Base-by-base conservation (phyloP, 2,113 vertebrate genomes). In the Agapornis roseicollis region DNA sequence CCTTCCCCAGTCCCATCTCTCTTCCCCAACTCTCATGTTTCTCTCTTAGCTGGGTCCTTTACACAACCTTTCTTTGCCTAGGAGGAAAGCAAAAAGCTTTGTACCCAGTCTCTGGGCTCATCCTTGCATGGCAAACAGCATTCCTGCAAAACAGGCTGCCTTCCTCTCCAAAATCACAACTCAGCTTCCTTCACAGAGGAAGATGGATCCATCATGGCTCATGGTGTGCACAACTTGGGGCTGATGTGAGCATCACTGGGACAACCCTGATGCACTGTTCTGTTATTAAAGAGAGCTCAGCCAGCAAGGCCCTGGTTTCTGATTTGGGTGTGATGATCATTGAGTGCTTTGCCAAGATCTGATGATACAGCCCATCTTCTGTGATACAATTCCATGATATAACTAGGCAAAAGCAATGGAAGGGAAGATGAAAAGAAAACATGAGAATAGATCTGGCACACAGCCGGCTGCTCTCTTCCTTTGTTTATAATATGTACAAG, bases 181-280 rank as follows among this genome's bases (percentile, higher is more conserved):
- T 68, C 64, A 39, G 0, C 16, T 42, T 74, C n/a, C 39, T 90
- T 50, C 64, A 14, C 7, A 3, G 41, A 4, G 47, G 35, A 82
- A 10, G 16, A 29, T 35, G 17, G 22, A 35, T 58, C 60, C 2
- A 1, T 37, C 63, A 37, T 1, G 0, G 16, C 22, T 66, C 11
- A 0, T 1, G 0, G 49, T 0, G 0, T 12, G 4, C 69, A n/a
- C 0, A 0, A 39, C 23, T 25, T 0, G 0, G 63, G 31, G 42
- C 20, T 27, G 23, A 31, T 55, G 42, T 0, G 12, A 90, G 37
- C 80, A 37, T 92, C 1, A 0, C 49, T 56, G 68, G 37, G 60
- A 80, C 90, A 60, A 46, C 14, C 52, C 61, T 0, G 0, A 41
- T 41, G 2, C 11, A 4, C 65, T 9, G 4, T 42, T 53, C 71